Base-by-base conservation (phyloP, 2,888 invertebrate genomes). In the Lochmaea crataegi region DNA sequence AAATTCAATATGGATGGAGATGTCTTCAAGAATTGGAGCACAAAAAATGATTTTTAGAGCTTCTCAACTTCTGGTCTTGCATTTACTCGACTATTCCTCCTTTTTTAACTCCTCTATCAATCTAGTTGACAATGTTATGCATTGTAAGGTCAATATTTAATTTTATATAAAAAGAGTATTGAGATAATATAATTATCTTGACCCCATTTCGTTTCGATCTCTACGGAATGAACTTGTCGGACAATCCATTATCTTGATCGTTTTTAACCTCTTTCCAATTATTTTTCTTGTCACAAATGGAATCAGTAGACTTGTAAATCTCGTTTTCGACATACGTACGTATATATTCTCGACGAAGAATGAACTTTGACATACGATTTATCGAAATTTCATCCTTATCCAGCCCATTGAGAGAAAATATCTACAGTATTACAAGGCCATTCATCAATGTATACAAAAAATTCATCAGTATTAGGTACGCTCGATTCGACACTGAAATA, bases 371-470 rank as follows among this genome's bases (percentile, higher is more conserved):
- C 42, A 68, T 53, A 72, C 67, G 67, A 72, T 61, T 45, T 66
- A 72, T 72, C 67, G 72, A 67, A 67, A 63, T 61, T 63, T 67
- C 53, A 51, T 72, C 67, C 72, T 72, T 72, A 72, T 72, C 53
- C 18, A 66, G 61, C 56, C 66, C 32, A 58, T 56, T 22, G 53
- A 42, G 48, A 56, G 51, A 61, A 63, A 56, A 69, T 66, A 69
- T 63, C 61, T 66, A 68, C 69, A 66, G 69, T 32, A 73, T 73
- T 56, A 69, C 69, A 60, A 63, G 67, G 51, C 70, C 57, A 73
- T 73, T 63, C 70, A 67, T 73, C 73, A 73, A 71, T 65, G 70
- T 71, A 67, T 69, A 69, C 53, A 70, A 73, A 73, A 73, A 73
- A 73, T 73, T 73, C 67, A 70, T 73, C 73, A 66, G 73, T 42